A percentile compares a stretch with the other conserved stretches of the same genome.
Evolutionary conservation across 1,140 invertebrate species (phyloP).

Genomic region (Solen grandis): DNA sequence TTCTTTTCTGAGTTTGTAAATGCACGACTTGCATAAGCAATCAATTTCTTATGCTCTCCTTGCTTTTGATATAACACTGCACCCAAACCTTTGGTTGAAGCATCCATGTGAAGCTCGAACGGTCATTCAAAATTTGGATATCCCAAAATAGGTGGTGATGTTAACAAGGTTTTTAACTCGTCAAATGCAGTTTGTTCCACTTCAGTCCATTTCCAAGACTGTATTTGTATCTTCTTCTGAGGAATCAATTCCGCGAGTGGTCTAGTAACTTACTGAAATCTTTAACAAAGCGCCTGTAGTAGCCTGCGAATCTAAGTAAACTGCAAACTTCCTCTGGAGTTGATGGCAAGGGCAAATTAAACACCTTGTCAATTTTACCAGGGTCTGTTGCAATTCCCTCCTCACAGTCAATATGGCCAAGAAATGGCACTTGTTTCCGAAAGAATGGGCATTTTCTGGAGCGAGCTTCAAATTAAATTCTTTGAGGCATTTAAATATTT

Average conservation of each 20-base stretch:
- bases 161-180: background rate
- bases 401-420: slow-evolving; percentile 4
- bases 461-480: background rate
- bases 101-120: slow-evolving; percentile 9
- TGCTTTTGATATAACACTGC: slow-evolving; percentile 1
- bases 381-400: background rate
- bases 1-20: slow-evolving; percentile 13
- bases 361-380: slow-evolving; percentile 2
- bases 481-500: background rate
- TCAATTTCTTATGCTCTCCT: background rate
- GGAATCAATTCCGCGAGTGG: background rate
- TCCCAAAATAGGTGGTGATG: background rate
- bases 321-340: slow-evolving; percentile 8
- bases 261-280: background rate
- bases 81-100: background rate
- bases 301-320: background rate
- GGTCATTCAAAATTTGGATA: slow-evolving; percentile 3
- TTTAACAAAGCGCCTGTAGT: slow-evolving; percentile 1
- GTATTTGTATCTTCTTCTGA: background rate
- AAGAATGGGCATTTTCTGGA: background rate
- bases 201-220: slow-evolving; percentile 4
- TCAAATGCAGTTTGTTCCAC: slow-evolving; percentile 1
- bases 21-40: background rate
- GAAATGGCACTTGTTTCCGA: background rate
- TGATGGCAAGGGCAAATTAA: background rate